phyloP scores from a whole-genome alignment of 2,888 invertebrate species.

The Hirudinaria manillensis region DNA sequence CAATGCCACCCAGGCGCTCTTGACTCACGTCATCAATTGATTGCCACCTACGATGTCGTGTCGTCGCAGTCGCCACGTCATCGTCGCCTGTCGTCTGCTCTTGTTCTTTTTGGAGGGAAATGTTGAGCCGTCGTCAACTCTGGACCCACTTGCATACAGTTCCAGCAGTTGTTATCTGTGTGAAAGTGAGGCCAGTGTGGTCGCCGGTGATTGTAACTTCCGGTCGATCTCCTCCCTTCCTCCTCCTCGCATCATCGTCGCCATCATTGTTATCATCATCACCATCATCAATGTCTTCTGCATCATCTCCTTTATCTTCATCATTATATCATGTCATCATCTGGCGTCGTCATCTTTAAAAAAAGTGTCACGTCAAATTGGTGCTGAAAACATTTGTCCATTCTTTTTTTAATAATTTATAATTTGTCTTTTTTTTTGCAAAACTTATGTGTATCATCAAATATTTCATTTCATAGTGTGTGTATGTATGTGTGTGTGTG shows the following conservation, averaged over 20 bases:
- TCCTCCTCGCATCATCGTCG: background rate
- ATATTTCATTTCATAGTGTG: too few relatives aligned
- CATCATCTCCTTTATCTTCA: background rate
- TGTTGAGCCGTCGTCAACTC: constrained; percentile 15
- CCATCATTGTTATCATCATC: background rate
- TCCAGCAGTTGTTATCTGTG: constrained; percentile 25
- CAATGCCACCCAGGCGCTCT: background rate
- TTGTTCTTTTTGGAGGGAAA: background rate
- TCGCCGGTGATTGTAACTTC: background rate
- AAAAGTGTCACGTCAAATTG: too few relatives aligned
- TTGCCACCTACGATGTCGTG: background rate
- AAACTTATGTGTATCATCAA: too few relatives aligned
- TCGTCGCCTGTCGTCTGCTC: background rate
- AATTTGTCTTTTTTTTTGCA: too few relatives aligned
- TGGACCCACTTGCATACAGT: constrained; percentile 27
- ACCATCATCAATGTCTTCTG: constrained; percentile 16
- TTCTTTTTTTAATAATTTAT: too few relatives aligned
- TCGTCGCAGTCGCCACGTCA: background rate
- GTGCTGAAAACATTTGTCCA: too few relatives aligned
- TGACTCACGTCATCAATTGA: too few relatives aligned
- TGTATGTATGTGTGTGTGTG: too few relatives aligned
- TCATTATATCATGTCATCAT: background rate
- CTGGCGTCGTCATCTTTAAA: background rate
- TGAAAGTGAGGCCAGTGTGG: constrained; percentile 39
- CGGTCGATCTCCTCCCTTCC: background rate